Conservation (phyloP, 2,113 vertebrate genomes). For the Rhynchopsitta pachyrhyncha region DNA sequence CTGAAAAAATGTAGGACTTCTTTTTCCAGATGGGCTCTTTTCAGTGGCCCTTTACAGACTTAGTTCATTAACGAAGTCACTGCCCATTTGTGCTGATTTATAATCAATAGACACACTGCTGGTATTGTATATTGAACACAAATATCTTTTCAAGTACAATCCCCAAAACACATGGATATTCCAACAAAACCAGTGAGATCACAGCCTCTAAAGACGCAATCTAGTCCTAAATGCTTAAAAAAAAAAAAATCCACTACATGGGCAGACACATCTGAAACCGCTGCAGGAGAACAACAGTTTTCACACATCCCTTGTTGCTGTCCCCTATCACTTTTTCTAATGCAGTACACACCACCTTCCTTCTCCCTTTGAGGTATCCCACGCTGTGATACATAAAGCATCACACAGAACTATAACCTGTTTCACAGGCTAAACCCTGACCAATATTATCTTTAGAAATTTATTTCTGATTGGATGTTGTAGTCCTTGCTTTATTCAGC, state of each 20-base stretch:
- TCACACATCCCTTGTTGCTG: background rate
- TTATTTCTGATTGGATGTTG: background rate
- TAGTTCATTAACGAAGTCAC: background rate
- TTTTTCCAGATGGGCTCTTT: background rate
- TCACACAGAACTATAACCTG: background rate
- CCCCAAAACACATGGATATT: background rate
- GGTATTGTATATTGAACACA: background rate
- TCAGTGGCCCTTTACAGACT: background rate
- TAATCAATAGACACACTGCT: background rate
- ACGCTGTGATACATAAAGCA: background rate
- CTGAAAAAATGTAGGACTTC: background rate
- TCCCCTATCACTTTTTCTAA: background rate
- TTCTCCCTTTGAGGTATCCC: background rate
- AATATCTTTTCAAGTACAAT: background rate
- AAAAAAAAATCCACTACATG: background rate
- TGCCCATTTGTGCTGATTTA: background rate
- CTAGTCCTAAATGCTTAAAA: background rate
- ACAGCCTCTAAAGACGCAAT: background rate
- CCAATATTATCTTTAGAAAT: background rate
- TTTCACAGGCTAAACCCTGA: background rate
- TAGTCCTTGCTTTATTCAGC: background rate
- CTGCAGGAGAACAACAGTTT: background rate
- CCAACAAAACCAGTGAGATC: background rate
- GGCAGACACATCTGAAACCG: background rate
- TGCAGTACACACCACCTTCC: background rate